These are phyloP conservation scores for Eriocheir sinensis DNA, from an alignment of 1,140 invertebrate genomes.

Conservation along the genomic window DNA sequence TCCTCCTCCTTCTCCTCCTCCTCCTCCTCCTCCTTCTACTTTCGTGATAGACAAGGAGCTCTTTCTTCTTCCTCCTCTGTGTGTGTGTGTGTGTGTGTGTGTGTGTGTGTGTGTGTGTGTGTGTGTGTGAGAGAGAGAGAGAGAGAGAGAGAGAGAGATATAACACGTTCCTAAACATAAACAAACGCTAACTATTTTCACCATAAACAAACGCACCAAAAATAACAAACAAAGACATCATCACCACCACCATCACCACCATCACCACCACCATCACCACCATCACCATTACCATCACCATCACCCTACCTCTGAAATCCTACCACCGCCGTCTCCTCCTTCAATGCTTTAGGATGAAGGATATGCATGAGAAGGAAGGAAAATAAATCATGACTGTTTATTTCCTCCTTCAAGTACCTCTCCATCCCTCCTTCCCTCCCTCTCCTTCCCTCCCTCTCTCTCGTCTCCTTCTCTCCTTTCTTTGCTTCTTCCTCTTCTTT, in stretches of 20 bases:
- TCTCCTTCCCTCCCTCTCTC: background rate
- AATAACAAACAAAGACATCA: background rate
- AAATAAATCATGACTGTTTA: slow-evolving; percentile 1
- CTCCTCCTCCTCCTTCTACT: no score
- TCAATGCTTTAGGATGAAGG: no score
- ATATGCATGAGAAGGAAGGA: background rate
- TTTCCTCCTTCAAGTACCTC: background rate
- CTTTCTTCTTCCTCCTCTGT: no score
- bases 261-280: background rate
- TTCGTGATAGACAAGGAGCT: no score
- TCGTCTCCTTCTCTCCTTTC: background rate
- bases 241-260: background rate
- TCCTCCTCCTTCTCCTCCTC: no score
- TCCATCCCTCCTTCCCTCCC: background rate
- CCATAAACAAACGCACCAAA: background rate
- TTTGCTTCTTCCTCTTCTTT: background rate
- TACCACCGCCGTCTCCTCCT: background rate
- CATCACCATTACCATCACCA: background rate
- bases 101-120: background rate
- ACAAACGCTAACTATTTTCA: no score
- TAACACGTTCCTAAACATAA: no score
- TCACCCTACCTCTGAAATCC: no score
- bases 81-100: no score
- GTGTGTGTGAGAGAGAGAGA: slow-evolving; percentile 27
- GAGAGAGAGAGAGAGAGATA: slow-evolving; percentile 48